Base-by-base conservation (phyloP, 2,113 vertebrate genomes). In the Leptobrachium leishanense region DNA sequence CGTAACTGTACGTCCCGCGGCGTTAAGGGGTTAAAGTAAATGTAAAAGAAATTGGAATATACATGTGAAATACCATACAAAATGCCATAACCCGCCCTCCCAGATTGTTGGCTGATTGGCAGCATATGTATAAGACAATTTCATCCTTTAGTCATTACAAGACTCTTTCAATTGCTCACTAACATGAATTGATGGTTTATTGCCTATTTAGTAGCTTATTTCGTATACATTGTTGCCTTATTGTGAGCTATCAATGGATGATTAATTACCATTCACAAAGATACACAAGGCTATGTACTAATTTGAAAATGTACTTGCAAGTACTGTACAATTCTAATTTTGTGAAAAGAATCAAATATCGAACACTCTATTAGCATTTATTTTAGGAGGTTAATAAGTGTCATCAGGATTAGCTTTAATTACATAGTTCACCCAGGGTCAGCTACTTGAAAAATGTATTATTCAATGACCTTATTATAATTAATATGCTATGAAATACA, bases 211-310 rank as follows among this genome's bases (percentile, higher is more conserved):
- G 64, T 68, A 79, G 67, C 77, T 55, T 78, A 8, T 50, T 50
- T 50, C 69, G 66, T 66, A 73, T 59, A 43, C 77, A 72, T 72
- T 79, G 70, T 66, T 67, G 9, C 46, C 67, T 44, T 65, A 73
- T 73, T 66, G 70, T 72, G 41, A 67, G 70, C 44, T 72, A 57
- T 72, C 68, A 79, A 79, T 55, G 73, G 69, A 73, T 55, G 59
- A 79, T 72, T 79, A 79, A 79, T 79, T 54, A 79, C 44, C 77
- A 73, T 79, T 79, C 69, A 73, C 39, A 63, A 71, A 79, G 59
- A 66, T 40, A 79, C 44, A 79, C 55, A 72, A 73, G 62, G 12
- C 59, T 73, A 53, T 79, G 70, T 72, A 79, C 73, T 79, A 67
- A 72, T 73, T 67, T 73, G 77, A 79, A 72, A 64, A 50, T 54